These are phyloP conservation scores for Galbula dea DNA, from an alignment of 2,113 vertebrate genomes.

Conservation along the genomic window DNA sequence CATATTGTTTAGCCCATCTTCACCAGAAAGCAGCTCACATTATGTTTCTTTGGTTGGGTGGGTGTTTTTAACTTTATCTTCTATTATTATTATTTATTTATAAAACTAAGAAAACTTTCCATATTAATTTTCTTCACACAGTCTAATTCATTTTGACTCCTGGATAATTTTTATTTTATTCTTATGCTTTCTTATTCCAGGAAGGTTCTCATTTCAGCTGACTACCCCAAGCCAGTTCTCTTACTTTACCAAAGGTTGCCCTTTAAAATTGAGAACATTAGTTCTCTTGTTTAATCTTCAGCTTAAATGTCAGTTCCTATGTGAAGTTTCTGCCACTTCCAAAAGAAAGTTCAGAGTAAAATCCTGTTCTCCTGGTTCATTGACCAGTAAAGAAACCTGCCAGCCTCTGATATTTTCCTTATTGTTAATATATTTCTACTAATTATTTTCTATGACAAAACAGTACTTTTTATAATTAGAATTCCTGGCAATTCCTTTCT, in stretches of 20 bases:
- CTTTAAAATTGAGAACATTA: background rate
- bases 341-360: background rate
- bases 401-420: background rate
- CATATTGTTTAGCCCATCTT: background rate
- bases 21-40: background rate
- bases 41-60: accelerated
- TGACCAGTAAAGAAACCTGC: background rate
- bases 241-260: background rate
- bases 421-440: background rate
- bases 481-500: background rate
- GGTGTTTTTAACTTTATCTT: background rate
- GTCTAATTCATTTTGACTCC: background rate
- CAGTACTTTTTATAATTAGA: background rate
- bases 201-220: background rate
- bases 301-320: background rate
- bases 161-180: background rate
- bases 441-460: background rate
- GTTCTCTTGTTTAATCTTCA: background rate
- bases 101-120: background rate
- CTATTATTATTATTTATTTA: background rate
- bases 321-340: background rate
- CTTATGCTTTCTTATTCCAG: background rate
- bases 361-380: background rate
- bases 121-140: background rate
- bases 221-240: background rate